A percentile compares a stretch with the other conserved stretches of the same genome.
phyloP scores from a whole-genome alignment of 2,797 vertebrate species.

The Ptychobarbus kaznakovi region DNA sequence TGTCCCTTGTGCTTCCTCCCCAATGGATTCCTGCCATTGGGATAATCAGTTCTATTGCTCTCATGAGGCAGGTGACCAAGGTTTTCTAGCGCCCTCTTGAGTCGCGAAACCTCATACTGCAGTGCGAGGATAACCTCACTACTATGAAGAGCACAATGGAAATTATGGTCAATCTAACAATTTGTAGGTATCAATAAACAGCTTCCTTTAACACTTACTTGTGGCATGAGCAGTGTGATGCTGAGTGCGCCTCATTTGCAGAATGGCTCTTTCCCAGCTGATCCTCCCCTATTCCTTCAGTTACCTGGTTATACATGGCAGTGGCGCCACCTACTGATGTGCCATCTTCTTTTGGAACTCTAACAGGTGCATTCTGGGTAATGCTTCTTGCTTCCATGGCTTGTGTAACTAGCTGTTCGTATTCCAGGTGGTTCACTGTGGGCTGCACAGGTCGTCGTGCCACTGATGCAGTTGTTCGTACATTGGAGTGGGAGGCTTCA shows the following conservation, averaged over 20 bases:
- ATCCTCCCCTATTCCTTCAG: background rate
- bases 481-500: slow-evolving; percentile 71
- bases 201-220: slow-evolving; percentile 65
- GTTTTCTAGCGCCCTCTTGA: slow-evolving; percentile 76
- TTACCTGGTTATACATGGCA: slow-evolving; percentile 16
- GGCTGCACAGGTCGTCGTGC: slow-evolving; percentile 1
- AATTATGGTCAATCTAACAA: background rate
- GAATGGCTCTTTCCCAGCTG: slow-evolving; percentile 18
- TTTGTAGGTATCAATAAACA: background rate
- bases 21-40: slow-evolving; percentile 66
- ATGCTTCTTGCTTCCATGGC: slow-evolving; percentile 43
- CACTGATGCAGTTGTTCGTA: slow-evolving; percentile 68
- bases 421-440: slow-evolving; percentile 34
- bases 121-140: slow-evolving; percentile 77
- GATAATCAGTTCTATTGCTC: slow-evolving; percentile 71
- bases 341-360: slow-evolving; percentile 58
- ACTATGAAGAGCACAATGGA: slow-evolving; percentile 30
- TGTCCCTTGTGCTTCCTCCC: slow-evolving; percentile 64
- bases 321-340: slow-evolving; percentile 11
- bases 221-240: slow-evolving; percentile 72
- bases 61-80: slow-evolving; percentile 76
- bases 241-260: slow-evolving; percentile 54
- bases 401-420: background rate
- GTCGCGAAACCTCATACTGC: slow-evolving; percentile 75
- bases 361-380: slow-evolving; percentile 59